Conservation (phyloP, 2,797 vertebrate genomes). For the Alcedo quadribrachys region DNA sequence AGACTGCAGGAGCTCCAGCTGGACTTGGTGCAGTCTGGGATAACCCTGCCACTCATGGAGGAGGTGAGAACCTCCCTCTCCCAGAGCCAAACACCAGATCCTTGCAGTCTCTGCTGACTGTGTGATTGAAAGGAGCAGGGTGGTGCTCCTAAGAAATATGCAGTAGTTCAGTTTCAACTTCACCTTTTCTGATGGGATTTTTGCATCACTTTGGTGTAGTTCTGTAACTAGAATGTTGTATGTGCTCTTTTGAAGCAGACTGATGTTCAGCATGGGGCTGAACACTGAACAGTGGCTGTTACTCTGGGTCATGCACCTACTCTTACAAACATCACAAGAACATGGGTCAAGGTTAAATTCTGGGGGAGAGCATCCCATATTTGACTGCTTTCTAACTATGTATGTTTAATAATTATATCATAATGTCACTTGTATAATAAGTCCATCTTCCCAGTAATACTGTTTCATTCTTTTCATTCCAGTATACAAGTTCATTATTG, state of each 20-base stretch:
- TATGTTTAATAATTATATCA: not conserved
- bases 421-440: not conserved
- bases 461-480: conserved; percentile 22
- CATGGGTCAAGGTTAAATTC: not conserved
- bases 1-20: not conserved
- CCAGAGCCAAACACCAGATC: not conserved
- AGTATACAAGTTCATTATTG: conserved; percentile 91
- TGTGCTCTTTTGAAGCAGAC: not conserved
- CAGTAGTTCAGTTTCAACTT: not conserved
- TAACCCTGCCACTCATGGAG: not conserved
- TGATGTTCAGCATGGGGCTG: not conserved
- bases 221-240: not conserved
- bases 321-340: not conserved
- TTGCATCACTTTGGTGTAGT: not conserved
- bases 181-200: not conserved
- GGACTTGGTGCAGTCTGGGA: not conserved
- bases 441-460: not conserved
- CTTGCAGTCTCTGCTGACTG: not conserved
- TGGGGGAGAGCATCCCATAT: not conserved
- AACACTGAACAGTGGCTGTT: not conserved
- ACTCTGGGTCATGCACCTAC: fast-evolving
- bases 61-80: not conserved
- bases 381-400: not conserved
- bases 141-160: not conserved
- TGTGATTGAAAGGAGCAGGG: not conserved